A percentile compares a stretch with the other conserved stretches of the same genome.
Evolutionary conservation across 2,797 vertebrate species (phyloP).

Genomic region (Coccyzus lansbergi): DNA sequence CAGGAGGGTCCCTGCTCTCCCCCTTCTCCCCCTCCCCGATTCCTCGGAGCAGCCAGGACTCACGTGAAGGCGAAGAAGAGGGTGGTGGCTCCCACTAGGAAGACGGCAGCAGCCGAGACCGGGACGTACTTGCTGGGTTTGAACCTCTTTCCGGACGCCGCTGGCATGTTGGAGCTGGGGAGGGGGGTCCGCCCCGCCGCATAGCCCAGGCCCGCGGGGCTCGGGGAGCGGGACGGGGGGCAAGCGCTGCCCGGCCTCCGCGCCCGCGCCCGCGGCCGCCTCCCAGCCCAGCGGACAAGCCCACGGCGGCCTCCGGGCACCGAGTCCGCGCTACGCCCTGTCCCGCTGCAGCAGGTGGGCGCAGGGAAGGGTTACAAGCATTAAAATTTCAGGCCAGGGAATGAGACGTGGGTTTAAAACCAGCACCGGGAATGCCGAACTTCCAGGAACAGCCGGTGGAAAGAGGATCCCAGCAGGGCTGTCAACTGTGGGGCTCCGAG

Average conservation of each 20-base stretch:
- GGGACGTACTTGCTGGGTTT: constrained; percentile 95
- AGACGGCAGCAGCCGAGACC: constrained; percentile 93
- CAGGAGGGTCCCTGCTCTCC: fast-evolving
- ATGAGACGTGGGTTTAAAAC: background rate
- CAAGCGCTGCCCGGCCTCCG: background rate
- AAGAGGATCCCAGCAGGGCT: background rate
- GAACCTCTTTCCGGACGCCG: constrained; percentile 86
- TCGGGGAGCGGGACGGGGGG: constrained; percentile 33
- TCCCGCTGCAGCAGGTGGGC: fast-evolving
- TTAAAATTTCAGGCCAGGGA: background rate
- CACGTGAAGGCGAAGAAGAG: constrained; percentile 99
- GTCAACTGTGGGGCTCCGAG: background rate
- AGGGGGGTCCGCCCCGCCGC: constrained; percentile 79
- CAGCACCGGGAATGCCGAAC: fast-evolving
- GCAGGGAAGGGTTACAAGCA: background rate
- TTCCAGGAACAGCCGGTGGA: background rate
- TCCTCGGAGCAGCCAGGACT: constrained; percentile 72
- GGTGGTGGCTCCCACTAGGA: constrained; percentile 95
- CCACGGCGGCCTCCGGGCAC: background rate
- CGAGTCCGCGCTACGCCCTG: background rate
- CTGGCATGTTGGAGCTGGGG: constrained; percentile 84
- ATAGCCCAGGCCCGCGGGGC: constrained; percentile 81
- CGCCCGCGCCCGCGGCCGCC: background rate
- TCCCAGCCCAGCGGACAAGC: background rate
- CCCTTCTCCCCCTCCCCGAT: background rate